A percentile compares a stretch with the other conserved stretches of the same genome.
These are phyloP conservation scores for Pogonocherus hispidulus DNA, from an alignment of 2,888 invertebrate species.

Conservation along the genomic window DNA sequence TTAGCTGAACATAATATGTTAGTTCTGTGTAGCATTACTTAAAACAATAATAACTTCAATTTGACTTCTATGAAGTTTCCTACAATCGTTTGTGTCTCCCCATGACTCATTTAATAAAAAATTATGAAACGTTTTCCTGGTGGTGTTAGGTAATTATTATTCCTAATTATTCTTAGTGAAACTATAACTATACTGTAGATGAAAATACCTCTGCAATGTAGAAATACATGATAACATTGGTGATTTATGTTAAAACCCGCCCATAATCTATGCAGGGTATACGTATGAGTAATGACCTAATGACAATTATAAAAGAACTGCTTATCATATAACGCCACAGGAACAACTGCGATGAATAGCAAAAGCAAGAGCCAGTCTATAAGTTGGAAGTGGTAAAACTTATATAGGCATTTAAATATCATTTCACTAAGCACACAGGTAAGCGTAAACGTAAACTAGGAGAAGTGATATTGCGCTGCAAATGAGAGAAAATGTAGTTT, in stretches of 20 bases:
- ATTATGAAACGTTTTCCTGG: too few species aligned
- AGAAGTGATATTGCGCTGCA: neutral
- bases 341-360: neutral
- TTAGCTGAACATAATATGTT: too few species aligned
- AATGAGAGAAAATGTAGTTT: constrained; percentile 17
- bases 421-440: neutral
- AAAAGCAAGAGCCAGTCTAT: neutral
- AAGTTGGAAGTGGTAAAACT: neutral
- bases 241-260: constrained; percentile 41
- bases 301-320: constrained; percentile 7
- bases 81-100: too few species aligned
- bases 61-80: too few species aligned
- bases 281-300: constrained; percentile 19
- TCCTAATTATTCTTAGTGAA: too few species aligned
- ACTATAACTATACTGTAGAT: too few species aligned
- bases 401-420: constrained; percentile 15
- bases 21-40: too few species aligned
- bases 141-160: too few species aligned
- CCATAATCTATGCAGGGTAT: constrained; percentile 28
- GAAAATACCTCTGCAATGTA: constrained; percentile 1
- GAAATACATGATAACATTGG: constrained; percentile 37
- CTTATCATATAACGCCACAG: neutral
- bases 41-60: too few species aligned
- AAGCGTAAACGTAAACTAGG: neutral
- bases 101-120: too few species aligned